Percentiles rank a stretch among this genome's conserved stretches.
These are phyloP conservation scores for Zaprionus gabonicus DNA, from an alignment of 1,140 invertebrate genomes.

Conservation along the genomic window DNA sequence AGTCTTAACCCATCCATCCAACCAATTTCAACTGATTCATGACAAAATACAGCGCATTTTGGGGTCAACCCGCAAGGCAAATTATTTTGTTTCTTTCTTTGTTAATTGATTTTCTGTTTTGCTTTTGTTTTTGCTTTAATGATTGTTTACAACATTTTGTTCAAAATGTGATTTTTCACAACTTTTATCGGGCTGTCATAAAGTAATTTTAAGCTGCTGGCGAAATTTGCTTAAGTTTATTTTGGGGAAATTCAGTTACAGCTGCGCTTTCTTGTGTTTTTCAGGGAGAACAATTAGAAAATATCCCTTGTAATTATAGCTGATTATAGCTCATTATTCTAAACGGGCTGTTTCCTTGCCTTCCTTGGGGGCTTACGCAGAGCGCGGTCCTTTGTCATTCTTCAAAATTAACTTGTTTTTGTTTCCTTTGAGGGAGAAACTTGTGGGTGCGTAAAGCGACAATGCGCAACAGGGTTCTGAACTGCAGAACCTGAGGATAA, in stretches of 20 bases:
- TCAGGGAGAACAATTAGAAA: not conserved
- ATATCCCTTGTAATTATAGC: constrained; percentile 3
- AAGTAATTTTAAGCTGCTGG: not conserved
- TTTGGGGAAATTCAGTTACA: not conserved
- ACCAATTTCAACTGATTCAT: constrained; percentile 14
- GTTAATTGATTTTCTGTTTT: constrained; percentile 7
- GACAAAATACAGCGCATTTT: constrained; percentile 8
- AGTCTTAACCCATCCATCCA: constrained; percentile 14
- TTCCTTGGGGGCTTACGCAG: not conserved
- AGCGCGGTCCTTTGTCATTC: not conserved
- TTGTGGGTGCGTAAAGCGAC: not conserved
- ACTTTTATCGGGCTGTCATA: not conserved
- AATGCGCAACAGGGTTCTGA: not conserved
- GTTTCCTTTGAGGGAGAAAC: not conserved
- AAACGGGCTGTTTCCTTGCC: not conserved
- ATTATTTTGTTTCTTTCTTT: constrained; percentile 4
- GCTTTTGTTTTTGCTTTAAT: not conserved
- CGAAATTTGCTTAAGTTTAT: not conserved
- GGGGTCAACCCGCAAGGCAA: not conserved
- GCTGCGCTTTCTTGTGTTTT: not conserved
- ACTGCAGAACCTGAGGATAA: no score
- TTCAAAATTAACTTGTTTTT: constrained; percentile 6
- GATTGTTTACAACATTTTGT: constrained; percentile 3
- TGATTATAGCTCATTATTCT: constrained; percentile 9
- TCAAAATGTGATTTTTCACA: not conserved